These are phyloP conservation scores for Eucera pruinosa DNA, from an alignment of 2,888 invertebrate species.

Conservation along the genomic window DNA sequence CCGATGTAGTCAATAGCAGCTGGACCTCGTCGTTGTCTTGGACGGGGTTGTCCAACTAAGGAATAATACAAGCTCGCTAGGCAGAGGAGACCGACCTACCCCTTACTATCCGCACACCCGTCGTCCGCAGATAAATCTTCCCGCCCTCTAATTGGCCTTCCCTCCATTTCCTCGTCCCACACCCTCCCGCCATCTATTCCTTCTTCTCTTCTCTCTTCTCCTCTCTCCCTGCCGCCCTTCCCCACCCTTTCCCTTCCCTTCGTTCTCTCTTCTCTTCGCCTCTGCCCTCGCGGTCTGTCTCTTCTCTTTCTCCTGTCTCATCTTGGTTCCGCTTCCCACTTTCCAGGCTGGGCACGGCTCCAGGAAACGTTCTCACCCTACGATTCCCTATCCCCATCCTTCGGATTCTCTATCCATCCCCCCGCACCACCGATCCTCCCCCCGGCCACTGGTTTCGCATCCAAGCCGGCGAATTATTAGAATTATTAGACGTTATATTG, in stretches of 20 bases:
- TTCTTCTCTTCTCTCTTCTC: conserved; percentile 73
- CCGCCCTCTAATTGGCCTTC: conserved; percentile 84
- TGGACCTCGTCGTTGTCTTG: conserved; percentile 78
- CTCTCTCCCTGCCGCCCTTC: conserved; percentile 39
- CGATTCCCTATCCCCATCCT: conserved; percentile 40
- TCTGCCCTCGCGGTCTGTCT: conserved; percentile 36
- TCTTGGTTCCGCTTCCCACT: conserved; percentile 65
- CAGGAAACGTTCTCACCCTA: conserved; percentile 78
- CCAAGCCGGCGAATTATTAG: conserved; percentile 79
- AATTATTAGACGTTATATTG: conserved; percentile 83
- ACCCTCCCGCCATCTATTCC: conserved; percentile 74
- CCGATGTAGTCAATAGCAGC: conserved; percentile 78
- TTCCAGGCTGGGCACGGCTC: conserved; percentile 78
- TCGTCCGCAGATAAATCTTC: conserved; percentile 84
- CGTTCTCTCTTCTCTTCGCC: conserved; percentile 56
- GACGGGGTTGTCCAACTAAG: conserved; percentile 78
- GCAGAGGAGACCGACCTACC: conserved; percentile 76
- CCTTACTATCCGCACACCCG: conserved; percentile 83
- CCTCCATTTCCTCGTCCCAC: conserved; percentile 82
- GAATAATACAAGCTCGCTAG: conserved; percentile 81
- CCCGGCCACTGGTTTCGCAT: conserved; percentile 52
- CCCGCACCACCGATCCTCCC: conserved; percentile 20
- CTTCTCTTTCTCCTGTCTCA: conserved; percentile 67
- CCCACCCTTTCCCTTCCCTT: conserved; percentile 76
- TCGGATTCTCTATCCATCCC: conserved; percentile 41